These are phyloP conservation scores for Stenoptilia bipunctidactyla DNA, from an alignment of 2,888 invertebrate species.

Conservation along the genomic window DNA sequence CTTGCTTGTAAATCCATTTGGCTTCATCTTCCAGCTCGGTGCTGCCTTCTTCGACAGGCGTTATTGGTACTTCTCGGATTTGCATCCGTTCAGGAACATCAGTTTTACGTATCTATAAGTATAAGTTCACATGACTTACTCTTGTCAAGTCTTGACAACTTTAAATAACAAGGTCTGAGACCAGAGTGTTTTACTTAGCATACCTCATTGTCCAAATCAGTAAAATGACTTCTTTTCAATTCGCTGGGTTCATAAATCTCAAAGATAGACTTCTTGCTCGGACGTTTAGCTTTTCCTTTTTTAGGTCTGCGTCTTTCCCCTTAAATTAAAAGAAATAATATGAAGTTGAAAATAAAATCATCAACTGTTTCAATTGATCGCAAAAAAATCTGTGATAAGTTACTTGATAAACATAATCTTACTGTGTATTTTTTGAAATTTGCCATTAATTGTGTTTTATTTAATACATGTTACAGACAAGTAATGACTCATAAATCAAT, in stretches of 20 bases:
- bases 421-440: no score
- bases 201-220: conserved; percentile 90
- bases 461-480: no score
- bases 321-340: conserved; percentile 17
- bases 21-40: conserved; percentile 94
- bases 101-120: conserved; percentile 80
- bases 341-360: no score
- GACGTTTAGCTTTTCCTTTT: conserved; percentile 81
- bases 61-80: conserved; percentile 88
- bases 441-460: no score
- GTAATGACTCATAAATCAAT: no score
- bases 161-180: no score
- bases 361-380: no score
- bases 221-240: conserved; percentile 95
- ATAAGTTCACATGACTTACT: no score
- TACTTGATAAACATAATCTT: no score
- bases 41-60: conserved; percentile 84
- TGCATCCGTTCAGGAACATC: conserved; percentile 95
- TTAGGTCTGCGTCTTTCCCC: conserved; percentile 76
- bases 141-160: no score
- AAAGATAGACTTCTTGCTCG: conserved; percentile 88
- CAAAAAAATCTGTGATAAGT: no score
- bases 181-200: conserved; percentile 1
- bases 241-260: conserved; percentile 98
- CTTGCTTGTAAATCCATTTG: conserved; percentile 97